Evolutionary conservation across 2,797 vertebrate species (phyloP), one percentile per base, ranked within the genome.

Genomic region (Telmatherina bonti): DNA sequence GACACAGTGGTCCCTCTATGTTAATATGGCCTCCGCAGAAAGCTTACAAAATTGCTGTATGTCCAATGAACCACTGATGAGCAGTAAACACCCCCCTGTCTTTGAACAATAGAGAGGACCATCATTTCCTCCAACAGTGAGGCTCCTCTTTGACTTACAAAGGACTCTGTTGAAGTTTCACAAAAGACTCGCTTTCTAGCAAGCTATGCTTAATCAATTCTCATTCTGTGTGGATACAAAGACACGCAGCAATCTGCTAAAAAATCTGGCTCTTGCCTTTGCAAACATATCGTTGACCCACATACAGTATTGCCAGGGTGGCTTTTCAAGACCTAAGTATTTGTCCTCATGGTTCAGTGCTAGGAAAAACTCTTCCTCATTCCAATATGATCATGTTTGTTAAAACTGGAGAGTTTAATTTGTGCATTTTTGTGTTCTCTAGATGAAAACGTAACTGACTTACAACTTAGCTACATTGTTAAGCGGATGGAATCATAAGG

Each of bases 191-290:
- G 5, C 78, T 82, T 81, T 85, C 64, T 54, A 82, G 80, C 74
- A 81, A 80, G 65, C 70, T 20, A 67, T 58, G 30, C 36, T 64
- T 67, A 60, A 74, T 81, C 51, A 62, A 62, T 29, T 60, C 27
- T 69, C 13, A 22, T 71, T 55, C 41, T 51, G 57, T 84, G 74
- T 82, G 79, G 45, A 79, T 69, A 65, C 53, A 80, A 82, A 91
- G 89, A 90, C 83, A 74, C 61, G 74, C 49, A 83, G 69, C 81
- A 86, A 83, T 79, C 74, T 70, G 67, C 73, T 85, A 85, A 89
- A 91, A 85, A 89, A 91, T 89, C 74, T 80, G 78, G 70, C 45
- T 18, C 66, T 62, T 56, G 51, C 57, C 63, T 75, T 62, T 45
- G 29, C 6, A 67, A 83, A 84, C 74, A 77, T 84, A 81, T 80